Base-by-base conservation (phyloP, 2,797 vertebrate species). In the Crax fasciolata region DNA sequence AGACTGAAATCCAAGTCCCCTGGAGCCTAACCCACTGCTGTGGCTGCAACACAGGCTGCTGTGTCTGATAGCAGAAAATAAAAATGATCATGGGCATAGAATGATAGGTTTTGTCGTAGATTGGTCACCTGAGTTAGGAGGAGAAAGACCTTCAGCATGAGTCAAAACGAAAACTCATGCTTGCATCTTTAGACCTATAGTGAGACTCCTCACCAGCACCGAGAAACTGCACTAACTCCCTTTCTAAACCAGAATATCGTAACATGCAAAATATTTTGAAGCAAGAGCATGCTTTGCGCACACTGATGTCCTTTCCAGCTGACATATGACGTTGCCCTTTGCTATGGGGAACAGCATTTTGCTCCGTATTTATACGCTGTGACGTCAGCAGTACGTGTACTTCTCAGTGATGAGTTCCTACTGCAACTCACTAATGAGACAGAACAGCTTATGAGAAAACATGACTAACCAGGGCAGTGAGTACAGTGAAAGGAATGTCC, bases 381-480 rank as follows among this genome's bases (percentile, higher is more conserved):
- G 92, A 84, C 89, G 78, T 86, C 92, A 86, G 48, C 1, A 9
- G 13, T 43, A 59, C 5, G 10, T 62, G 73, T 18, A 13, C 82
- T 91, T 75, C 76, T 63, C 1, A 84, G 85, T 77, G 2, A 1
- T 18, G 61, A 6, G 0, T 46, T 84, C 85, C 83, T 88, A 6
- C 82, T 85, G 86, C 43, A n/a, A 81, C 70, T 82, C 2, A 61
- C 59, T 90, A 82, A 84, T 76, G 66, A 84, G 84, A 84, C 21
- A 43, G 7, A n/a, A 44, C 25, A 82, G 73, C 63, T 94, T 87
- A 81, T 70, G 80, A 88, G 95, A 88, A 94, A 93, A 70, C 51
- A 70, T 93, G 94, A 97, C 35, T 81, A 94, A 90, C 66, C 48
- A 76, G 21, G 41, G 48, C 7, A 70, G 32, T 89, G 90, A 95